Evolutionary conservation across 92 coral and sea anemone genomes (phyloP), one percentile per base, ranked within the genome.

Genomic region (Parazoanthus swiftii): DNA sequence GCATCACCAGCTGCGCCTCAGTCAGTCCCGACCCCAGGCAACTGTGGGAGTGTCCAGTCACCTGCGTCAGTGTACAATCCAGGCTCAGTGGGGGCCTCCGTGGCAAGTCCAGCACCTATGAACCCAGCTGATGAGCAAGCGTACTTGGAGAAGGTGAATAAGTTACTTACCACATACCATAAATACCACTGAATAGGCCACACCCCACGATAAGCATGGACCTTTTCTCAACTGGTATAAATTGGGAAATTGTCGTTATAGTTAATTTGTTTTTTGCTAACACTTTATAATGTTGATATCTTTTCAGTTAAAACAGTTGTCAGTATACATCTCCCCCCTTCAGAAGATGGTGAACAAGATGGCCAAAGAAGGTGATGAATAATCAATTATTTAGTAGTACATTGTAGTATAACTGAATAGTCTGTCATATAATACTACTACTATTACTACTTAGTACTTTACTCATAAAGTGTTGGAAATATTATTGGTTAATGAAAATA

Each of bases 111-210:
- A 33, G 98, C 98, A 3, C 90, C 95, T 23, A 86, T 95, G 50
- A 95, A 94, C 88, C 96, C 98, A 38, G 98, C 98, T 39, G 98
- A 95, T 56, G 96, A 95, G 76, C 95, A 93, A 59, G 98, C 94
- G 1, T 95, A 95, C 86, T 87, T 95, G 89, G 95, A 95, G 59
- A 95, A 95, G 98, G 98, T 95, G 78, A 66, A 38, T 21, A 16
- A 36, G 23, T 74, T 29, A 0, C 33, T 29, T 29, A 18, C 42
- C 25, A 39, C 25, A 33, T 29, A 7, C 77, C 8, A 18, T 74
- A 39, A 33, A 14, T 54, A 54, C 16, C 20, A 13, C 2, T 54
- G 18, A 13, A 13, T 54, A 54, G 16, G 59, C 20, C 59, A 54
- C 59, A 54, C 16, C 18, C 59, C 42, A 39, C 4, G 1, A 0